Evolutionary conservation across 2,888 invertebrate species (phyloP), one percentile per base, ranked within the genome.

Genomic region (Amiota mariae): DNA sequence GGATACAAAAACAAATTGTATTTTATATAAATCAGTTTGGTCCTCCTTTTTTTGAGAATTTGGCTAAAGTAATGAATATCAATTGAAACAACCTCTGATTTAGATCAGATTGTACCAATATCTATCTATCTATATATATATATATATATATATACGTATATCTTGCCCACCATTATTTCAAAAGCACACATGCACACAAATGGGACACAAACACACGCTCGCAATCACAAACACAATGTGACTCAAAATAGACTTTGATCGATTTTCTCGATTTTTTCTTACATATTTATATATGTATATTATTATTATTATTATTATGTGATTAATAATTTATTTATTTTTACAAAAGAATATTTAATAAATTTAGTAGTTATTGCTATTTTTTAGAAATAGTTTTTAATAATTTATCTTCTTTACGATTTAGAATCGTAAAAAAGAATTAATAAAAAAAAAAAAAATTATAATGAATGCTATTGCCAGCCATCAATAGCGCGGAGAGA

Each of bases 161-260:
- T n/a, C 18, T 66, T 46, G 24, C 24, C 61, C 61, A 11, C 61
- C 57, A 48, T 36, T 36, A 36, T 71, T 66, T 64, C 72, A 75
- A 75, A 73, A n/a, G 4, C 47, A 13, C 48, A 70, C 64, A 72
- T n/a, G n/a, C 48, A 72, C 72, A 63, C 75, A 74, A 3, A 24
- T 2, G 24, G 64, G 76, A 79, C 81, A 80, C 74, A 77, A 79
- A 79, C 76, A 18, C 57, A 61, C 72, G 70, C 59, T 68, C 72
- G 72, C 73, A 36, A 36, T 6, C 56, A 51, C 76, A 72, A 80
- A 79, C 82, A 79, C 77, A 84, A 83, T 78, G 82, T 81, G 81
- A 85, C 88, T 88, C 88, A 87, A 88, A 87, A 87, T 87, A 87
- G 87, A 87, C 87, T 88, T 85, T 83, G 82, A 79, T 78, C 72